Percentiles rank a stretch among this genome's conserved stretches.
These are phyloP conservation scores for Reinhardtius hippoglossoides DNA, from an alignment of 2,113 vertebrate genomes.

Conservation along the genomic window DNA sequence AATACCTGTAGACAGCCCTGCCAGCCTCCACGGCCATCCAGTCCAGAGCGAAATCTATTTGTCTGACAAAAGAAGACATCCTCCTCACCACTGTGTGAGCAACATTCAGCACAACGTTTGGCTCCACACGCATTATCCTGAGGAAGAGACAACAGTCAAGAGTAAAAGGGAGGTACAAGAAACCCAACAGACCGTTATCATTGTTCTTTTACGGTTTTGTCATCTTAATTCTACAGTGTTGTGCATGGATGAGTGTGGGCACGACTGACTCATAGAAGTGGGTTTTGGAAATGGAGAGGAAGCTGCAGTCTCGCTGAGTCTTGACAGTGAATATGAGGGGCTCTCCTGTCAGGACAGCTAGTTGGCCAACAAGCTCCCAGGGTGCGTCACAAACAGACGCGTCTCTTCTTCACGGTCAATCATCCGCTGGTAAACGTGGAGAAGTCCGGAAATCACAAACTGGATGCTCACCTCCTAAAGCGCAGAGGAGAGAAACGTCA, in stretches of 20 bases:
- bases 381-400: constrained; percentile 92
- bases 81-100: constrained; percentile 92
- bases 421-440: constrained; percentile 94
- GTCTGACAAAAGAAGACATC: constrained; percentile 92
- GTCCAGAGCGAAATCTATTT: constrained; percentile 96
- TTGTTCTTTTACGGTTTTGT: neutral
- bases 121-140: constrained; percentile 96
- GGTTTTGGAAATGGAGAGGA: constrained; percentile 92
- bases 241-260: neutral
- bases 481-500: neutral
- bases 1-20: constrained; percentile 92
- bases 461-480: constrained; percentile 91
- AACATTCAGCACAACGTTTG: constrained; percentile 88
- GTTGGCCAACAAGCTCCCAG: constrained; percentile 95
- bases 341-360: constrained; percentile 94
- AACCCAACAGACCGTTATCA: neutral
- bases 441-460: constrained; percentile 93
- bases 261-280: constrained; percentile 93
- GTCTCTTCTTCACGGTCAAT: constrained; percentile 92
- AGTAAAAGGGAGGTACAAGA: neutral
- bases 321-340: constrained; percentile 95
- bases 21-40: constrained; percentile 98
- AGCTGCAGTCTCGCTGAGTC: constrained; percentile 92
- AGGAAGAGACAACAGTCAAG: constrained; percentile 1
- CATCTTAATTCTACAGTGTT: neutral